Base-by-base conservation (phyloP, 2,113 vertebrate species). In the Carassius carassius region DNA sequence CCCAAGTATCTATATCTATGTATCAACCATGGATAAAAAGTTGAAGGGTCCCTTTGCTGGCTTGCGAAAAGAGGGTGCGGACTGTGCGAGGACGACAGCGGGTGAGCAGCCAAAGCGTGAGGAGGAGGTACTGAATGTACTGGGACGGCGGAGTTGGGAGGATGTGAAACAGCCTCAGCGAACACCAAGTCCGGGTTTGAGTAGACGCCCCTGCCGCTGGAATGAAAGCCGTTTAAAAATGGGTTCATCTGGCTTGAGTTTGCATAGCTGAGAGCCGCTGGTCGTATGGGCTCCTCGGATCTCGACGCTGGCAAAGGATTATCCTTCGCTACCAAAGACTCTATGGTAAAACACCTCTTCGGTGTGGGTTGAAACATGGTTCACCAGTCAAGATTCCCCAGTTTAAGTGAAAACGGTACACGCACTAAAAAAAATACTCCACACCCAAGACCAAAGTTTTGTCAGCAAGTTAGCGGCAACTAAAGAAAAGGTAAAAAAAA, bases 271-370 rank as follows among this genome's bases (percentile, higher is more conserved):
- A 99, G 97, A 87, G 98, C 98, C 85, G 97, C 97, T 86, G 97
- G 97, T 92, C 97, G 94, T 93, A 98, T 96, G 92, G 97, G 97
- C 90, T 99, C 97, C 94, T 99, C 97, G 84, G 96, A 94, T 92
- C 97, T 96, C 91, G 96, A 97, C 92, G 92, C 93, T 91, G 97
- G 96, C 91, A 97, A 91, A 83, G 97, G 98, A 95, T 96, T 97
- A 95, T 99, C 98, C 96, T 99, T 99, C 92, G 97, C 98, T 94
- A 99, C 98, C 94, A 99, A 95, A 92, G 98, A 99, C 92, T 99
- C 98, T 94, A 99, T 99, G 87, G 98, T 99, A 91, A 99, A 99
- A 94, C 98, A 98, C 93, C 98, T 95, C 95, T 99, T 99, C 91
- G 98, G 97, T 92, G 98, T 93, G 87, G 98, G 97, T 90, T 99